phyloP scores from a whole-genome alignment of 2,888 invertebrate genomes.

The Aphidoletes aphidimyza region DNA sequence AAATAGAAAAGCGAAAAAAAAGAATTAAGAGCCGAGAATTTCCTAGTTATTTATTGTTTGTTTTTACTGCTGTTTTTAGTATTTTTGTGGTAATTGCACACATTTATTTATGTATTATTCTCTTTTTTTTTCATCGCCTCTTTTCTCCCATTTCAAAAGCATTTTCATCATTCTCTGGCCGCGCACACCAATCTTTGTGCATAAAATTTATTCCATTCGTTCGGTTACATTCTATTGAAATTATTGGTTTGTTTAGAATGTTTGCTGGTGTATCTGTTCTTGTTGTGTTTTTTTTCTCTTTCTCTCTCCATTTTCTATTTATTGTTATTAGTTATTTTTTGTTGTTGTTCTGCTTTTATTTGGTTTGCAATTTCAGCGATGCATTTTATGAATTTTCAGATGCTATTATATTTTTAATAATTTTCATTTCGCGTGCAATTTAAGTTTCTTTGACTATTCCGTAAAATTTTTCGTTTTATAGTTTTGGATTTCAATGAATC shows the following conservation, averaged over 20 bases:
- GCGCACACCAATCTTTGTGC: not conserved
- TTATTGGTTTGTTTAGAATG: constrained; percentile 51
- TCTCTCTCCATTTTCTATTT: not conserved
- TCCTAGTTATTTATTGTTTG: constrained; percentile 51
- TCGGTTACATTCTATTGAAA: constrained; percentile 35
- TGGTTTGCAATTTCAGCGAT: constrained; percentile 47
- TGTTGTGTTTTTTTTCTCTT: too few relatives aligned
- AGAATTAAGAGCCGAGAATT: not conserved
- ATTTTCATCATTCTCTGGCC: not conserved
- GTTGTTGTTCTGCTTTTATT: not conserved
- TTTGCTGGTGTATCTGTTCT: too few relatives aligned
- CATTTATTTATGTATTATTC: constrained; percentile 2
- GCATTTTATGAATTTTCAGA: constrained; percentile 34
- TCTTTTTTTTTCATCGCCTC: not conserved
- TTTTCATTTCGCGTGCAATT: constrained; percentile 1
- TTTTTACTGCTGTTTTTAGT: constrained; percentile 45
- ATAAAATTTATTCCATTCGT: constrained; percentile 27
- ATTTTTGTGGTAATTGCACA: constrained; percentile 50
- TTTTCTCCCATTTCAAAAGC: not conserved
- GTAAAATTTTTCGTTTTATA: not conserved
- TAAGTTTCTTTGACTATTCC: not conserved
- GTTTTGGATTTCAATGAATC: constrained; percentile 44
- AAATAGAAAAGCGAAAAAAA: not conserved
- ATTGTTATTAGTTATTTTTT: not conserved
- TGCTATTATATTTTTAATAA: not conserved